A percentile compares a stretch with the other conserved stretches of the same genome.
Conservation (phyloP, 2,113 vertebrate species). For the Chiloscyllium plagiosum region DNA sequence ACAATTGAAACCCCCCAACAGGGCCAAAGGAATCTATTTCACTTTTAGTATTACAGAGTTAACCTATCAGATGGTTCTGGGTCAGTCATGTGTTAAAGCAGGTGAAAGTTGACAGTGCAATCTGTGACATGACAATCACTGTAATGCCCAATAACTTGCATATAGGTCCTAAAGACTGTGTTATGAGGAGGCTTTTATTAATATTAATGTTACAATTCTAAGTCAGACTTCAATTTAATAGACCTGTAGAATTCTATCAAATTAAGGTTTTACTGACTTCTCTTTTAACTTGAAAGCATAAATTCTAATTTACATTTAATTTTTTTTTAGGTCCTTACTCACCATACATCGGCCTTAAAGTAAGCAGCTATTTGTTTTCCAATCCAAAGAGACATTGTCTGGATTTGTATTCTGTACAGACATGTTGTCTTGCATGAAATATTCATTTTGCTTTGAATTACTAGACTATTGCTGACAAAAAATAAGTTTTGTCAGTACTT, state of each 20-base stretch:
- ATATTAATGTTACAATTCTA: neutral
- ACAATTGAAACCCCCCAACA: neutral
- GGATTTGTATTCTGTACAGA: neutral
- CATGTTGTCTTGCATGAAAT: neutral
- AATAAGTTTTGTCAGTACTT: no score
- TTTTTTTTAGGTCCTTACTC: slow-evolving; percentile 7
- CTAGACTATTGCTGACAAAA: neutral
- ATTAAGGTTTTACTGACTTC: neutral
- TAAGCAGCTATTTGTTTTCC: neutral
- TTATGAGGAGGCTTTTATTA: neutral
- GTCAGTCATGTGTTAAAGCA: neutral
- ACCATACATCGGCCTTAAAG: neutral
- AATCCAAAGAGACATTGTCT: neutral
- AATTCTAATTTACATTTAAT: neutral
- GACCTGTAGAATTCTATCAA: neutral
- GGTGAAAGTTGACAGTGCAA: neutral
- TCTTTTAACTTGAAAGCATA: neutral
- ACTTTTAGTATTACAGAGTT: neutral
- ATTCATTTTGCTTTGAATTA: neutral
- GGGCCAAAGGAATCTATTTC: neutral
- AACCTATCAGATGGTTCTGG: neutral
- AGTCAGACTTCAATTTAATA: neutral
- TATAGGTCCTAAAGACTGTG: neutral
- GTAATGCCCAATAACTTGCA: neutral
- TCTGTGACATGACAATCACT: neutral